Conservation (phyloP, 1,140 invertebrate genomes). For the Anastrepha obliqua region DNA sequence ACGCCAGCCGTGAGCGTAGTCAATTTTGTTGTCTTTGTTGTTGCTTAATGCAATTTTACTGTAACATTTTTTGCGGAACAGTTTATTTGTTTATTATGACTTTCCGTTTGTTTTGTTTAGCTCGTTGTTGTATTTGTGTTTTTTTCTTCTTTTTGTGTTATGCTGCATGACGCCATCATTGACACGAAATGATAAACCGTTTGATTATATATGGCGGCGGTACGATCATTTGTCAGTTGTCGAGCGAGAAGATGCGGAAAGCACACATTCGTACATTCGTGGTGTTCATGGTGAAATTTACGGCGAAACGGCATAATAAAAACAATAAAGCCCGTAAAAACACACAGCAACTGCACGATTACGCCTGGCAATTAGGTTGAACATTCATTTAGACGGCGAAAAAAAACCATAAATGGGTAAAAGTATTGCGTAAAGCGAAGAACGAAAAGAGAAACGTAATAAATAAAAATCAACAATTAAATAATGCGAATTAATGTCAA, state of each 20-base stretch:
- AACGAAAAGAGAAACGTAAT: too few relatives aligned
- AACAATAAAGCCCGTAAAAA: neutral
- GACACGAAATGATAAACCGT: conserved; percentile 53
- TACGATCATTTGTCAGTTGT: conserved; percentile 30
- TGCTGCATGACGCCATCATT: conserved; percentile 49
- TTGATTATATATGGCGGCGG: conserved; percentile 49
- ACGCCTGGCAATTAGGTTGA: neutral
- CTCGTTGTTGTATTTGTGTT: neutral
- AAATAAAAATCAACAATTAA: too few relatives aligned
- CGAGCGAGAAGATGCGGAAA: conserved; percentile 23
- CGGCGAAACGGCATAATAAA: neutral
- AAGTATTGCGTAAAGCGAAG: too few relatives aligned
- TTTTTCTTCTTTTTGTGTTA: neutral
- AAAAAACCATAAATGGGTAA: too few relatives aligned
- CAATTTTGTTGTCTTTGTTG: neutral
- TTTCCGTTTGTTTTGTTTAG: conserved; percentile 10
- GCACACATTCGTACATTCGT: neutral
- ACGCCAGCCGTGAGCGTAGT: neutral
- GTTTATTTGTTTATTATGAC: conserved; percentile 24
- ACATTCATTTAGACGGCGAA: neutral
- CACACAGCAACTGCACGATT: neutral
- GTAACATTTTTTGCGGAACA: conserved; percentile 19
- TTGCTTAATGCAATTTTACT: conserved; percentile 40
- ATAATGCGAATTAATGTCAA: too few relatives aligned
- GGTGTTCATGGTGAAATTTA: conserved; percentile 10